phyloP scores from a whole-genome alignment of 2,113 vertebrate species.

The Corythornis vintsioides region DNA sequence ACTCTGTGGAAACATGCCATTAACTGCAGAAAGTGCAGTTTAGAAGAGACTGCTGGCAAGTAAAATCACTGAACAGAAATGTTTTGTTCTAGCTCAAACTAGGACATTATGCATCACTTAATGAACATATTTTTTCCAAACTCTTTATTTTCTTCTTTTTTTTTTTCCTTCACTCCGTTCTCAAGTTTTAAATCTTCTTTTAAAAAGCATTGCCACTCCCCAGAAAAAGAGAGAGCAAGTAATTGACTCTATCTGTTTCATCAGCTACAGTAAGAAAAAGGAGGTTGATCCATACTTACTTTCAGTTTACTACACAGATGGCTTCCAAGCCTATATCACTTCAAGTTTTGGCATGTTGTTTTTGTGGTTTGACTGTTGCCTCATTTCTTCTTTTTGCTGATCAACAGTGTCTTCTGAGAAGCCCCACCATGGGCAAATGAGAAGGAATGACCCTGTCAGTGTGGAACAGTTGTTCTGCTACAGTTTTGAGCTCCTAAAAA shows the following conservation, averaged over 20 bases:
- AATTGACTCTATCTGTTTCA: neutral
- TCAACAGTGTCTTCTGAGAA: neutral
- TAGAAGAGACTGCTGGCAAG: too few relatives aligned
- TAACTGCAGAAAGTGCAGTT: too few relatives aligned
- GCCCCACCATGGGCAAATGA: neutral
- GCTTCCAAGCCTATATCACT: neutral
- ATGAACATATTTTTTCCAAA: neutral
- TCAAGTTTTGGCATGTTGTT: neutral
- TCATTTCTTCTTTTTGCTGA: neutral
- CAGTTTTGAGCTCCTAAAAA: neutral
- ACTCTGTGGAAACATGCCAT: too few relatives aligned
- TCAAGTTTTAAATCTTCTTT: neutral
- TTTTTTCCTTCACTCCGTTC: neutral
- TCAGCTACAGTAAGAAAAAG: neutral
- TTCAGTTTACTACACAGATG: neutral
- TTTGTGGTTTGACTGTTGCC: neutral
- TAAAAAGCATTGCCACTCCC: neutral
- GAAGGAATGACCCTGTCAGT: neutral
- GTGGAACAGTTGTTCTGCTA: neutral
- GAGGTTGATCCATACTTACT: neutral
- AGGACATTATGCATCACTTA: too few relatives aligned
- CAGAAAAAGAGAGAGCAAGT: neutral
- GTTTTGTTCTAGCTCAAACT: too few relatives aligned
- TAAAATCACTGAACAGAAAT: too few relatives aligned
- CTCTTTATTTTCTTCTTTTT: neutral